Evolutionary conservation across 2,113 vertebrate genomes (phyloP).

Genomic region (Laticauda colubrina): DNA sequence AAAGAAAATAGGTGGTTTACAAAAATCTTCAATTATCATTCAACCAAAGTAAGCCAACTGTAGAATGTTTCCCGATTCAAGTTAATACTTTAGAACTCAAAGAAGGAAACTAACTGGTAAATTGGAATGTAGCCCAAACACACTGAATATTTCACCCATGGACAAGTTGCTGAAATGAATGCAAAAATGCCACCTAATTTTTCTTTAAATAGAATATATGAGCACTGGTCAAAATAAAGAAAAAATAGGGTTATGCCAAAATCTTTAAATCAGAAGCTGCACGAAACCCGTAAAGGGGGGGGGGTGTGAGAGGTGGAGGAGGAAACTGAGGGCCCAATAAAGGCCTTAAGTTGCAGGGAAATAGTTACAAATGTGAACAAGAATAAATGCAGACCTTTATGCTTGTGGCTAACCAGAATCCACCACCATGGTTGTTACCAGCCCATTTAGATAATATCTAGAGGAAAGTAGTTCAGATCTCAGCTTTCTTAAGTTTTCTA

Average conservation of each 20-base stretch:
- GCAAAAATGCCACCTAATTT: neutral
- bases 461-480: neutral
- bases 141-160: constrained; percentile 1
- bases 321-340: neutral
- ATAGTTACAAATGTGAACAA: neutral
- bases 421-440: neutral
- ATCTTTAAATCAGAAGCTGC: neutral
- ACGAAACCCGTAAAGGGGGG: neutral
- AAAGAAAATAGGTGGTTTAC: constrained; percentile 16
- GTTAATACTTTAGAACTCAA: constrained; percentile 29
- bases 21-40: constrained; percentile 34
- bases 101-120: constrained; percentile 18
- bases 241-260: neutral
- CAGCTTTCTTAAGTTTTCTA: neutral
- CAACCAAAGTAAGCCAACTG: constrained; percentile 14
- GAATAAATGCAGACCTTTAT: neutral
- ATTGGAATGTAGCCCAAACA: constrained; percentile 10
- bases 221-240: neutral
- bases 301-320: neutral
- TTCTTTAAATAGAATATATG: neutral
- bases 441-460: neutral
- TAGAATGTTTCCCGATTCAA: constrained; percentile 27
- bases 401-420: neutral
- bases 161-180: neutral
- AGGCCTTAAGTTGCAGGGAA: neutral